Percentiles rank a stretch among this genome's conserved stretches.
phyloP scores from a whole-genome alignment of 2,888 invertebrate species.

The Diabrotica balteata region DNA sequence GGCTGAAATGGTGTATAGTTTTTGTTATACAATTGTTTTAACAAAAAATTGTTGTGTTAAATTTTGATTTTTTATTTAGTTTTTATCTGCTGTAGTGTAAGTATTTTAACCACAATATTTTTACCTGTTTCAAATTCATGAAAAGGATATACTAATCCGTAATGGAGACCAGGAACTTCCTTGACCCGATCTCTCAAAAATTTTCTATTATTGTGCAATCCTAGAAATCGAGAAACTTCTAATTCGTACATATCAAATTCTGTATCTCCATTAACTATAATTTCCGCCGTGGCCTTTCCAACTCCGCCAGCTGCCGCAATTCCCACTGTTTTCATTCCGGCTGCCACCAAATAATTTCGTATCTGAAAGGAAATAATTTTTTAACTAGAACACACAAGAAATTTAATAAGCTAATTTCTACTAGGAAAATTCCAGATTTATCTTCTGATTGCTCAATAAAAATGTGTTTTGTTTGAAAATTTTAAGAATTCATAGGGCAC shows the following conservation, averaged over 20 bases:
- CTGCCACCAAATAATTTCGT: conserved; percentile 88
- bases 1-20: too few relatives aligned
- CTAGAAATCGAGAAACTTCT: conserved; percentile 88
- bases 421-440: too few relatives aligned
- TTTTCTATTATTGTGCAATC: conserved; percentile 92
- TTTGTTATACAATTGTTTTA: too few relatives aligned
- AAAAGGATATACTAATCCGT: conserved; percentile 82
- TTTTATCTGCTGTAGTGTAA: not conserved
- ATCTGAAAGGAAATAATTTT: conserved; percentile 64
- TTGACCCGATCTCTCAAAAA: conserved; percentile 89
- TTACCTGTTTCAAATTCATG: conserved; percentile 77
- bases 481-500: too few relatives aligned
- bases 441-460: too few relatives aligned
- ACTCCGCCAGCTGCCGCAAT: conserved; percentile 94
- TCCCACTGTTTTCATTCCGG: conserved; percentile 97
- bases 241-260: conserved; percentile 86
- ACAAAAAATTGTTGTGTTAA: not conserved
- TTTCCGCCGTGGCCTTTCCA: conserved; percentile 88
- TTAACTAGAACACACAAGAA: not conserved
- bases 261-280: conserved; percentile 83
- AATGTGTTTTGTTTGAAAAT: too few relatives aligned
- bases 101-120: not conserved
- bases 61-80: not conserved
- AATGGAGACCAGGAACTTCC: conserved; percentile 92
- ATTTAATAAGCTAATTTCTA: too few relatives aligned